A percentile compares a stretch with the other conserved stretches of the same genome.
Conservation (phyloP, 2,797 vertebrate genomes). For the Arrhamphus sclerolepis region DNA sequence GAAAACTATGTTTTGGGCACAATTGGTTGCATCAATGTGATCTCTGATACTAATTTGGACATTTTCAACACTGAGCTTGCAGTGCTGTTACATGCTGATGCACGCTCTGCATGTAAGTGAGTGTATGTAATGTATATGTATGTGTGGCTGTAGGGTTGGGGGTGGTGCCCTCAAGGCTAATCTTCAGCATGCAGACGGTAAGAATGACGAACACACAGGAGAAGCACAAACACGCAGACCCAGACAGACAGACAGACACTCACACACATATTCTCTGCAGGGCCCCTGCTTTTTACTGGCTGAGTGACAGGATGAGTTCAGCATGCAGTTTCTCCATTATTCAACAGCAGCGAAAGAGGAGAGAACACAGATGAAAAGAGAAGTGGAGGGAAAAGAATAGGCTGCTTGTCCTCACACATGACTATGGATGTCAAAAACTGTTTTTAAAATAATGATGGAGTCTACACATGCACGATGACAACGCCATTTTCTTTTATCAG, state of each 20-base stretch:
- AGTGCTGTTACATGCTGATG: conserved; percentile 55
- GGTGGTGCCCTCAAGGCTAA: conserved; percentile 60
- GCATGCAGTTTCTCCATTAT: conserved; percentile 78
- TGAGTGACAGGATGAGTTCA: conserved; percentile 77
- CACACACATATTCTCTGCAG: conserved; percentile 66
- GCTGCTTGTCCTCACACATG: conserved; percentile 52
- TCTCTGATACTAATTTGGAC: conserved; percentile 16
- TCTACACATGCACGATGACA: conserved; percentile 43
- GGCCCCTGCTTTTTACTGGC: conserved; percentile 60
- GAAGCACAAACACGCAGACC: neutral
- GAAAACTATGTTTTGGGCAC: conserved; percentile 12
- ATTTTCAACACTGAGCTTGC: conserved; percentile 24
- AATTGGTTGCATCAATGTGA: conserved; percentile 40
- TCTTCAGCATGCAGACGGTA: conserved; percentile 57
- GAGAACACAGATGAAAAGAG: conserved; percentile 57
- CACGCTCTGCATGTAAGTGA: conserved; percentile 24
- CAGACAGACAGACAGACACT: no score
- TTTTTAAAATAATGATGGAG: conserved; percentile 60
- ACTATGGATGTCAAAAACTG: conserved; percentile 41
- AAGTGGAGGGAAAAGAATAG: conserved; percentile 43
- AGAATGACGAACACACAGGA: conserved; percentile 26
- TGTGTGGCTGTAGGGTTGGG: conserved; percentile 16
- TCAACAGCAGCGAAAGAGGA: conserved; percentile 71
- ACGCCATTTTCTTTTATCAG: conserved; percentile 42
- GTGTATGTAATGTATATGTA: conserved; percentile 14